Conservation (phyloP, 1,140 invertebrate genomes). For the Aphaenogaster ashmeadi region DNA sequence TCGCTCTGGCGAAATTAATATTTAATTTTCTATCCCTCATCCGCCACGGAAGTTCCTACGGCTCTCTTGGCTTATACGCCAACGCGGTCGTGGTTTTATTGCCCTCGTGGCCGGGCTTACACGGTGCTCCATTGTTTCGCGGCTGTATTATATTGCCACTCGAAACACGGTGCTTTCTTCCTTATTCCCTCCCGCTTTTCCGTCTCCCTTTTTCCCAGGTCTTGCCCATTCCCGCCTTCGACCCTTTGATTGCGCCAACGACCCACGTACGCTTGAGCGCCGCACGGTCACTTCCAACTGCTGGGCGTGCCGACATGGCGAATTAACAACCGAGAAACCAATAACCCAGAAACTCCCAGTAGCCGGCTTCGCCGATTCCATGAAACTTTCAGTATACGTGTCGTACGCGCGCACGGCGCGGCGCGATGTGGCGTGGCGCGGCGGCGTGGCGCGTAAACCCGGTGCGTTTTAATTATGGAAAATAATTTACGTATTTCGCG, state of each 20-base stretch:
- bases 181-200: constrained; percentile 49
- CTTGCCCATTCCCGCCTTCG: constrained; percentile 11
- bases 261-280: constrained; percentile 65
- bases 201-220: constrained; percentile 42
- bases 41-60: constrained; percentile 79
- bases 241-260: constrained; percentile 71
- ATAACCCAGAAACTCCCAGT: constrained; percentile 65
- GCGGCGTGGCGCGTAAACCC: neutral
- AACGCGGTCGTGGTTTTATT: constrained; percentile 77
- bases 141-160: constrained; percentile 81
- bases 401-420: neutral
- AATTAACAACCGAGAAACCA: constrained; percentile 75
- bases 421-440: too few relatives aligned
- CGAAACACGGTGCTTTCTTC: constrained; percentile 76
- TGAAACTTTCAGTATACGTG: constrained; percentile 47
- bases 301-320: constrained; percentile 69
- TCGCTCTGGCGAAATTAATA: constrained; percentile 81
- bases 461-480: constrained; percentile 58
- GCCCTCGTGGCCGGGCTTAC: constrained; percentile 72
- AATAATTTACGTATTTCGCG: constrained; percentile 52
- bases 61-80: constrained; percentile 78
- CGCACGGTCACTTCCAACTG: constrained; percentile 49
- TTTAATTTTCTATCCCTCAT: constrained; percentile 83
- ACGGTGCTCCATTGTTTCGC: constrained; percentile 78
- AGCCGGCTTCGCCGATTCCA: constrained; percentile 22